Evolutionary conservation across 2,113 vertebrate species (phyloP).

Genomic region (Ariopsis seemanni): DNA sequence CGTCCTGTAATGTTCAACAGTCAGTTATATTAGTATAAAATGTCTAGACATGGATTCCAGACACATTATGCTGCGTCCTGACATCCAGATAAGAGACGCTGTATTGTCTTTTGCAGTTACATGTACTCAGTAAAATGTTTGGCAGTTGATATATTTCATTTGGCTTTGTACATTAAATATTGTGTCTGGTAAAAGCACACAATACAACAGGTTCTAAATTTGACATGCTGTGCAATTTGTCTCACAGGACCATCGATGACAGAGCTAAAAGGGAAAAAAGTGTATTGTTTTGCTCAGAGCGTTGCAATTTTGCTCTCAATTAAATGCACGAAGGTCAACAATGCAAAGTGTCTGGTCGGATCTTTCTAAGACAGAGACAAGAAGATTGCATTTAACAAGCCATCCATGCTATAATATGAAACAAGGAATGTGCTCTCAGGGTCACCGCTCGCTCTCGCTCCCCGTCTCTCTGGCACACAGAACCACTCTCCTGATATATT

Average conservation of each 20-base stretch:
- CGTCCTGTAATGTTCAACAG: neutral
- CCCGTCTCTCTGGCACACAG: conserved; percentile 10
- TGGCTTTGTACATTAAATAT: neutral
- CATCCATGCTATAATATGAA: conserved; percentile 50
- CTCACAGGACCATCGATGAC: neutral
- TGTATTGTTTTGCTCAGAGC: conserved; percentile 24
- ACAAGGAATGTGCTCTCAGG: conserved; percentile 56
- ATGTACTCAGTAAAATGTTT: neutral
- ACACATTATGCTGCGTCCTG: neutral
- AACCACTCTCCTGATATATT: conserved; percentile 19
- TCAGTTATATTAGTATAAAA: neutral
- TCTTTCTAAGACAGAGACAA: conserved; percentile 46
- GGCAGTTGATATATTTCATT: neutral
- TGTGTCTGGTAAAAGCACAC: conserved; percentile 47
- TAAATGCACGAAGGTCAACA: conserved; percentile 29
- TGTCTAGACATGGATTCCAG: neutral
- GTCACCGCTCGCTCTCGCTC: conserved; percentile 39
- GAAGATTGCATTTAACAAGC: conserved; percentile 48
- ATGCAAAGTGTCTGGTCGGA: conserved; percentile 36
- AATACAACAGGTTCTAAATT: conserved; percentile 39
- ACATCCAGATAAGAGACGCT: neutral
- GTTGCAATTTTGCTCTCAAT: conserved; percentile 15
- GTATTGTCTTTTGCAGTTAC: neutral
- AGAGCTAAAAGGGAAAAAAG: conserved; percentile 6
- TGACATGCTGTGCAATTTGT: conserved; percentile 29